phyloP scores from a whole-genome alignment of 2,888 invertebrate species.

The Campoplex capitator region DNA sequence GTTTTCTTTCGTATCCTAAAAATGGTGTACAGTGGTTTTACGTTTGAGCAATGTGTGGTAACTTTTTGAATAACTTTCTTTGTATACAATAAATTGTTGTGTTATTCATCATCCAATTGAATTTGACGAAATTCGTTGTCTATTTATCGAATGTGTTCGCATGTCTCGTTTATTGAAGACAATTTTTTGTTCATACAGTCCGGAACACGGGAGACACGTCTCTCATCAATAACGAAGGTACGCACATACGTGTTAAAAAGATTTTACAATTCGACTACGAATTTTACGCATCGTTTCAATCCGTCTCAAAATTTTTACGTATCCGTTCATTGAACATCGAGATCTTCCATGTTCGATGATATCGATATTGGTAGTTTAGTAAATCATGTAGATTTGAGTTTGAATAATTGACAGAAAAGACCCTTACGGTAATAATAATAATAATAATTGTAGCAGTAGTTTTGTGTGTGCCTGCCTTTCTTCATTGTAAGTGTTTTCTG shows the following conservation, averaged over 20 bases:
- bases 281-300: constrained; percentile 39
- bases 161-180: constrained; percentile 65
- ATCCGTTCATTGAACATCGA: constrained; percentile 11
- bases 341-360: constrained; percentile 6
- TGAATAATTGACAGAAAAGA: background rate
- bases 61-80: background rate
- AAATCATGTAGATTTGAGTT: constrained; percentile 16
- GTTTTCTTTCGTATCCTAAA: constrained; percentile 52
- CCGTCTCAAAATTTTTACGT: background rate
- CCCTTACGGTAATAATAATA: background rate
- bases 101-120: background rate
- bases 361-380: constrained; percentile 20
- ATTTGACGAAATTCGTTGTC: constrained; percentile 9
- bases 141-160: constrained; percentile 18
- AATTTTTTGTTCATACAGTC: constrained; percentile 84
- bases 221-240: constrained; percentile 88
- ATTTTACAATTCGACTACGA: constrained; percentile 55
- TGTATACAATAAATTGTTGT: background rate
- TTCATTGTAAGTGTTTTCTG: constrained; percentile 61
- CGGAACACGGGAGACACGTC: constrained; percentile 85
- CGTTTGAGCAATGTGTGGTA: constrained; percentile 18
- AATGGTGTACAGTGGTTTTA: background rate
- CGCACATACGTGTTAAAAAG: constrained; percentile 76
- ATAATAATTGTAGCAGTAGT: constrained; percentile 61
- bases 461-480: constrained; percentile 82